Percentiles rank a stretch among this genome's conserved stretches.
These are phyloP conservation scores for Parauchenoglanis ngamensis DNA, from an alignment of 2,797 vertebrate genomes.

Conservation along the genomic window DNA sequence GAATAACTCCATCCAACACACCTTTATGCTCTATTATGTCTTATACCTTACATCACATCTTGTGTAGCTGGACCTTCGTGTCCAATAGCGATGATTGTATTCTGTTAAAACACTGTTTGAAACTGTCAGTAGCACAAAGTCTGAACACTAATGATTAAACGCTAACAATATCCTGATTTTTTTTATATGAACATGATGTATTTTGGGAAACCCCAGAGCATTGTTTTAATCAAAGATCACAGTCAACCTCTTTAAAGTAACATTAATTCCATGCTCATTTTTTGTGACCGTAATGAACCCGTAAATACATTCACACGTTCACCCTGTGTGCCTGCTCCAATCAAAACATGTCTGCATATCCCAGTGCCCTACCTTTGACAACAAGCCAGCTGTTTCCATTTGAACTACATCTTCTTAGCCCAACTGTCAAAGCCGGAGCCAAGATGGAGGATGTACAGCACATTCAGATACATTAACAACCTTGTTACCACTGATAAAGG, in stretches of 20 bases:
- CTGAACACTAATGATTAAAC: background rate
- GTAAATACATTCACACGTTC: background rate
- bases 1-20: background rate
- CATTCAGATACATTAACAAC: conserved; percentile 77
- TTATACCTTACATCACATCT: background rate
- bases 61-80: background rate
- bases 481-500: conserved; percentile 70
- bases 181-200: background rate
- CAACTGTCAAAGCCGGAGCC: conserved; percentile 44
- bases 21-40: background rate
- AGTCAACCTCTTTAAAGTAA: background rate
- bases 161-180: background rate
- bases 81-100: background rate
- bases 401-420: conserved; percentile 44
- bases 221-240: background rate
- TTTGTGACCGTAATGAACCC: background rate
- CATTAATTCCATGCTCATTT: background rate
- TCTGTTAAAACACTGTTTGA: background rate
- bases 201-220: background rate
- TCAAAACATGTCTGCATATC: conserved; percentile 8
- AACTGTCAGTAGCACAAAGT: background rate
- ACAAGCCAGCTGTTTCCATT: conserved; percentile 33
- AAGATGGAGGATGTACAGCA: conserved; percentile 58
- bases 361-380: conserved; percentile 18
- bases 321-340: background rate